Conservation (phyloP, 2,113 vertebrate genomes). For the Calidris pygmaea region DNA sequence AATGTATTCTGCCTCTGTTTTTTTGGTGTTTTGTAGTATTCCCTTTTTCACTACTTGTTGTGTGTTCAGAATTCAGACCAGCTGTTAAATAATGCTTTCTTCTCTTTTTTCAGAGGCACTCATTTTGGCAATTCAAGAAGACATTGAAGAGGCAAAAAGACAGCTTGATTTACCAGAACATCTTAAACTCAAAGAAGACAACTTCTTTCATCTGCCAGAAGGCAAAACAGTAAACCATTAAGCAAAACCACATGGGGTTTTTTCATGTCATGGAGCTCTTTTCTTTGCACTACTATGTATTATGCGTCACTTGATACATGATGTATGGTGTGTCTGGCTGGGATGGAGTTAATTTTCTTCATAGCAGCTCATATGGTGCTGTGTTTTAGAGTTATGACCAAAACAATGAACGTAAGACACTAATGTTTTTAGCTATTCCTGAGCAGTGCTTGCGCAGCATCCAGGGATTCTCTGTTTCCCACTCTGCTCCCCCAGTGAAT, state of each 20-base stretch:
- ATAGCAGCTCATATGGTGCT: neutral
- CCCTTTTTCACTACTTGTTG: neutral
- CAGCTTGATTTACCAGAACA: constrained; percentile 88
- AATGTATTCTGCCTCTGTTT: neutral
- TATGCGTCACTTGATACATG: neutral
- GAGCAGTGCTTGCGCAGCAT: neutral
- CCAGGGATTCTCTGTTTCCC: neutral
- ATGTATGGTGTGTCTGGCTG: neutral
- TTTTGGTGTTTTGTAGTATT: neutral
- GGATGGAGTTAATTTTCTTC: neutral
- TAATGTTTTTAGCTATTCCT: neutral
- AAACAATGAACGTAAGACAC: neutral
- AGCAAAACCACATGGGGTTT: neutral
- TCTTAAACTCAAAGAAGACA: constrained; percentile 85
- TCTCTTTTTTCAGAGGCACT: constrained; percentile 80
- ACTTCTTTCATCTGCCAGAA: constrained; percentile 82
- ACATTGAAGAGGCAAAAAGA: constrained; percentile 90
- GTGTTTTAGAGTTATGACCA: neutral
- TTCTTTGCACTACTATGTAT: neutral
- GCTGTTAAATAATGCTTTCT: neutral
- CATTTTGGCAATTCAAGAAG: constrained; percentile 87
- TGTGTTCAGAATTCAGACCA: neutral
- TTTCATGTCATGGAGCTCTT: neutral
- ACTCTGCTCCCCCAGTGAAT: neutral
- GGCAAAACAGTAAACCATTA: constrained; percentile 81